These are phyloP conservation scores for Himantopus leucocephalus DNA, from an alignment of 2,113 vertebrate genomes.

Conservation along the genomic window DNA sequence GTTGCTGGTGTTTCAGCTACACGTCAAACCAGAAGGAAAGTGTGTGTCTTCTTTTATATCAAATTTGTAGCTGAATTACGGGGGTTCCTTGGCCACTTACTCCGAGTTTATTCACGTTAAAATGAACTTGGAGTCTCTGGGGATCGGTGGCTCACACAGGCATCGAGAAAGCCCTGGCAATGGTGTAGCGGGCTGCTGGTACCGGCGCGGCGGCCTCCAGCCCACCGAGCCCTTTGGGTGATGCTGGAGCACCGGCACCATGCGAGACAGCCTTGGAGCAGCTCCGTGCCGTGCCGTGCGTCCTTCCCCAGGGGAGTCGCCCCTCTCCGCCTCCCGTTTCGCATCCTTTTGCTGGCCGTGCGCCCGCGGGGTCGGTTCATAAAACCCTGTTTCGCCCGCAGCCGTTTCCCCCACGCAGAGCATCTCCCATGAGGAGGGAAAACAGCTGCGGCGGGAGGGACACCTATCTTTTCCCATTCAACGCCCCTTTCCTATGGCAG, in stretches of 20 bases:
- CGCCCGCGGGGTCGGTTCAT: accelerated
- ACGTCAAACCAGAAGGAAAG: neutral
- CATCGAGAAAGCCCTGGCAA: neutral
- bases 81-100: neutral
- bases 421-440: neutral
- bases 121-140: neutral
- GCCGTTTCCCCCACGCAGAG: neutral
- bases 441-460: neutral
- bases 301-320: neutral
- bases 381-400: neutral
- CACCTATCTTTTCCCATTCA: accelerated
- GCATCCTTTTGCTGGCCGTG: accelerated
- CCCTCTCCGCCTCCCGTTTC: neutral
- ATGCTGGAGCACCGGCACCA: neutral
- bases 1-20: neutral
- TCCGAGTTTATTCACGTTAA: neutral
- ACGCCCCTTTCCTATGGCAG: accelerated
- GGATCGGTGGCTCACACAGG: neutral
- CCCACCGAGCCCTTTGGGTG: neutral
- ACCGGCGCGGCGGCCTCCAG: accelerated
- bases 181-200: neutral
- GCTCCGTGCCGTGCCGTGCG: accelerated
- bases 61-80: neutral
- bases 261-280: neutral
- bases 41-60: neutral